A percentile compares a stretch with the other conserved stretches of the same genome.
Conservation (phyloP, 2,113 vertebrate genomes). For the Nothobranchius furzeri region DNA sequence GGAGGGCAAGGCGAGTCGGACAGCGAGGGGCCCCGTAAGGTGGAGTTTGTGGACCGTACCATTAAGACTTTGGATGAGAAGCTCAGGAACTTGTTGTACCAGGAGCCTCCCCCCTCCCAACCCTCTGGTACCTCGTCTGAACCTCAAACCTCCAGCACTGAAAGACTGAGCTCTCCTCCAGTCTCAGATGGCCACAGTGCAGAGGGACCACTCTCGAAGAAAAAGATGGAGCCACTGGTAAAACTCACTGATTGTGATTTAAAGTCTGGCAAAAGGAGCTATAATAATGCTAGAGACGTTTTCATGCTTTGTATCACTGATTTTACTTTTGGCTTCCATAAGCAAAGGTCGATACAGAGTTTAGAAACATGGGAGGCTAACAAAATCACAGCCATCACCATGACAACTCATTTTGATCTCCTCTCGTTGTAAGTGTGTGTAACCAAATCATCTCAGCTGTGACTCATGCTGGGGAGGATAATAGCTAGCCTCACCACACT, state of each 20-base stretch:
- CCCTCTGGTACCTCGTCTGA: conserved; percentile 79
- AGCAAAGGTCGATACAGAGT: conserved; percentile 20
- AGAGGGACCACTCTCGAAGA: conserved; percentile 52
- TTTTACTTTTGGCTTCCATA: conserved; percentile 32
- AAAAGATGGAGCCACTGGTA: conserved; percentile 72
- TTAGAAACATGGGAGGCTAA: conserved; percentile 20
- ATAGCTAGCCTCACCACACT: conserved; percentile 8
- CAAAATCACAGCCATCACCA: conserved; percentile 23
- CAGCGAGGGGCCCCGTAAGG: conserved; percentile 85
- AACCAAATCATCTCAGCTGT: conserved; percentile 18
- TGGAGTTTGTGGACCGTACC: conserved; percentile 91
- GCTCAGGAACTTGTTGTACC: conserved; percentile 92
- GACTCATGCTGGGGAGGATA: conserved; percentile 40
- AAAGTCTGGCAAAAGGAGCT: conserved; percentile 8
- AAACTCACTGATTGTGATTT: conserved; percentile 15
- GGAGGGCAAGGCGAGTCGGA: conserved; percentile 84
- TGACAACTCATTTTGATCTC: conserved; percentile 18
- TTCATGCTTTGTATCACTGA: conserved; percentile 26
- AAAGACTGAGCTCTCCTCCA: conserved; percentile 63
- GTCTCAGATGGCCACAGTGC: conserved; percentile 60
- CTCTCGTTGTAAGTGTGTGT: conserved; percentile 20
- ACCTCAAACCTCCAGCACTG: conserved; percentile 74
- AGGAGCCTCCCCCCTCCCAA: conserved; percentile 87
- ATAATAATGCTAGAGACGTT: conserved; percentile 28
- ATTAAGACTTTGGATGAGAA: conserved; percentile 98